Percentiles rank a stretch among this genome's conserved stretches.
phyloP scores from a whole-genome alignment of 1,140 invertebrate species.

The Pissodes strobi region DNA sequence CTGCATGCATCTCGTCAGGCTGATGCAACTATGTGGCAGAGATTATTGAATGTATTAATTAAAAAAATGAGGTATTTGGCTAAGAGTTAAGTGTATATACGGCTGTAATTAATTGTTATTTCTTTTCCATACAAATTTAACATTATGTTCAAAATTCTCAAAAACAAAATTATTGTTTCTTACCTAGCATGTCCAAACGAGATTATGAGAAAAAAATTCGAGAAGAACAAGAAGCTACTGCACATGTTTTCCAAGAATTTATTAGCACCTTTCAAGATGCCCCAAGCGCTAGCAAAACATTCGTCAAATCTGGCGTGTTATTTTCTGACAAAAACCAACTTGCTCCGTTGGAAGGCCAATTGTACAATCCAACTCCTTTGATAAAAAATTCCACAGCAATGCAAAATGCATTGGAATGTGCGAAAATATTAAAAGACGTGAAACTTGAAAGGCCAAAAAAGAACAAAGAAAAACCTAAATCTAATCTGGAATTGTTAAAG shows the following conservation, averaged over 20 bases:
- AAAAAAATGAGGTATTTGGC: too few relatives aligned
- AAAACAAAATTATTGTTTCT: too few relatives aligned
- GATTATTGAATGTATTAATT: too few relatives aligned
- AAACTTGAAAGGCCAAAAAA: constrained; percentile 55
- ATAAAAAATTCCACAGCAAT: constrained; percentile 54
- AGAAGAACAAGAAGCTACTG: constrained; percentile 85
- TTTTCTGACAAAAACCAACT: constrained; percentile 40
- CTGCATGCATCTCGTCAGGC: too few relatives aligned
- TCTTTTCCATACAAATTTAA: too few relatives aligned
- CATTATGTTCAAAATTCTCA: too few relatives aligned
- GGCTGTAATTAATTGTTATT: too few relatives aligned
- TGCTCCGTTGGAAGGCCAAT: constrained; percentile 36
- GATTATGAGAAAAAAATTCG: constrained; percentile 57
- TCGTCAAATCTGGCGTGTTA: constrained; percentile 49
- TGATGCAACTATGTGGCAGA: too few relatives aligned
- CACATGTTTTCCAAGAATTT: constrained; percentile 60
- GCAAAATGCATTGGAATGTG: constrained; percentile 60
- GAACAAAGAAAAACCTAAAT: constrained; percentile 43
- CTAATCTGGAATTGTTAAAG: constrained; percentile 53
- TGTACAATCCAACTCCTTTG: constrained; percentile 49
- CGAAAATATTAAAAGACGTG: constrained; percentile 43
- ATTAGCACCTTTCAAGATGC: constrained; percentile 50
- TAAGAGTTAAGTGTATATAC: too few relatives aligned
- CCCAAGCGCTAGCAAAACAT: constrained; percentile 43
- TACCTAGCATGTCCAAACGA: constrained; percentile 41